Conservation (phyloP, 2,113 vertebrate genomes). For the Willisornis vidua region DNA sequence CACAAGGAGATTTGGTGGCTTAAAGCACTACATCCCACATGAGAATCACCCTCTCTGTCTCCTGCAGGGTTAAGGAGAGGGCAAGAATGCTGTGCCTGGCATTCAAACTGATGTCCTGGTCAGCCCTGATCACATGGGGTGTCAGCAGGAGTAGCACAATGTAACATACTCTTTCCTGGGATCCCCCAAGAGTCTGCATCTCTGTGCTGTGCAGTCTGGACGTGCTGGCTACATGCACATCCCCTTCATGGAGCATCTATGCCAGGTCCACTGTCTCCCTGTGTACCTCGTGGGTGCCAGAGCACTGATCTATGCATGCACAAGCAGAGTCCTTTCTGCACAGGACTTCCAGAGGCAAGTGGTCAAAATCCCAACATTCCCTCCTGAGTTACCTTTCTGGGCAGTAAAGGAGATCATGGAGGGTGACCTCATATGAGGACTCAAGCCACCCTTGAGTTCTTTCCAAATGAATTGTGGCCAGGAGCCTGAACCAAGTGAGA, state of each 20-base stretch:
- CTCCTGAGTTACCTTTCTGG: background rate
- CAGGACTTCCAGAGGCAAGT: background rate
- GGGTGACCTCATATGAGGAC: background rate
- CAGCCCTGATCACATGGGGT: background rate
- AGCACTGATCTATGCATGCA: accelerated
- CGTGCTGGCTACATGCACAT: background rate
- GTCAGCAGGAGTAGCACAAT: background rate
- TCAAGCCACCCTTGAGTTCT: background rate
- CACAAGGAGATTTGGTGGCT: background rate
- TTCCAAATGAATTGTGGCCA: background rate
- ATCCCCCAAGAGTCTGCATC: background rate
- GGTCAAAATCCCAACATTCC: background rate
- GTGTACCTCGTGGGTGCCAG: background rate
- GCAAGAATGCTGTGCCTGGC: background rate
- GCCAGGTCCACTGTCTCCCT: background rate
- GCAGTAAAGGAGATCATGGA: background rate
- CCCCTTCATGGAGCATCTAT: background rate
- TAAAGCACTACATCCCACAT: background rate
- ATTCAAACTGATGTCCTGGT: background rate
- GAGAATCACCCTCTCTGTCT: background rate
- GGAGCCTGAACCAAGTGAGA: background rate
- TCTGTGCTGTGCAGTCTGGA: background rate
- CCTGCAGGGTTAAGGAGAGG: background rate
- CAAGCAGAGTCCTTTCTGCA: background rate
- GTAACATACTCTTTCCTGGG: background rate